These are phyloP conservation scores for Mamestra brassicae DNA, from an alignment of 2,888 invertebrate genomes.

Conservation along the genomic window DNA sequence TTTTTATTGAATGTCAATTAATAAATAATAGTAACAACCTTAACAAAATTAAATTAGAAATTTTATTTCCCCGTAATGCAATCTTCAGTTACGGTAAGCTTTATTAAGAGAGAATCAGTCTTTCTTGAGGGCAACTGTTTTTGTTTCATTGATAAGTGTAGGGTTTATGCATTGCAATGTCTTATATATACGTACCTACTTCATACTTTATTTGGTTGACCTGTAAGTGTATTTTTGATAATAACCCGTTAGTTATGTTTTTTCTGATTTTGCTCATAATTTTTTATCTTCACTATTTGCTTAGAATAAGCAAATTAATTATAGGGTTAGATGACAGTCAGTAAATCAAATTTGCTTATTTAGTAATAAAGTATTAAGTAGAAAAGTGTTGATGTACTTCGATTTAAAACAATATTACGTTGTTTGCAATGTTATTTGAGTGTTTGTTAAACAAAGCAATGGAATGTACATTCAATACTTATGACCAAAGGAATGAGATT, in stretches of 20 bases:
- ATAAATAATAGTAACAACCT: no score
- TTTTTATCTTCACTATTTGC: not conserved
- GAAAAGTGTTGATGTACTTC: not conserved
- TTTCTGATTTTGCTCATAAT: not conserved
- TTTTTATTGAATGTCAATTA: no score
- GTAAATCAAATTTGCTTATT: no score
- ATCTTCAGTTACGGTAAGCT: not conserved
- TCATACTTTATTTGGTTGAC: not conserved
- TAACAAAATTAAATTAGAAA: no score
- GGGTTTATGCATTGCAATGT: not conserved
- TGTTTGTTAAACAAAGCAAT: conserved; percentile 31
- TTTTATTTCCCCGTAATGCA: not conserved
- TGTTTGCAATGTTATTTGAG: conserved; percentile 3
- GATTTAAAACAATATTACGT: not conserved
- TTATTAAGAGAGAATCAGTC: not conserved
- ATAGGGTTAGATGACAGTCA: no score
- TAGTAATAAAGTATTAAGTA: not conserved
- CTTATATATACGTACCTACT: not conserved
- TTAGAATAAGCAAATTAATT: no score
- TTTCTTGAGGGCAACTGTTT: not conserved
- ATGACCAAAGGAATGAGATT: not conserved
- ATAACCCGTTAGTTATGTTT: not conserved
- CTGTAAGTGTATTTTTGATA: not conserved
- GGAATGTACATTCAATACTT: conserved; percentile 1
- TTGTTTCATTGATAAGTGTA: not conserved